phyloP scores from a whole-genome alignment of 2,113 vertebrate genomes.

The Caracal caracal region DNA sequence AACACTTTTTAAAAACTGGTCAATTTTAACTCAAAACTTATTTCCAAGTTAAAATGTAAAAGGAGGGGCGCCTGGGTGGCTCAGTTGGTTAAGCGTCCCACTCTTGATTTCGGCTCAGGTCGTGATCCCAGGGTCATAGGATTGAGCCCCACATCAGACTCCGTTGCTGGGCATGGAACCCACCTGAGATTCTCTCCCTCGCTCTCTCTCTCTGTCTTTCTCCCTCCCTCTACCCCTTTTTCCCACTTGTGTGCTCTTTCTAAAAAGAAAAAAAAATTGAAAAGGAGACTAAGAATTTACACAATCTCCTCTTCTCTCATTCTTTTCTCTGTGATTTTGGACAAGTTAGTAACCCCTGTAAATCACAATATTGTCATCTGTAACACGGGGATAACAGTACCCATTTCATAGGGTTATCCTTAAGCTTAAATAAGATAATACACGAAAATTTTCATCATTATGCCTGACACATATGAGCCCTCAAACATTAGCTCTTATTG shows the following conservation, averaged over 20 bases:
- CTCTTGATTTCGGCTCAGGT: no score
- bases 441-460: background rate
- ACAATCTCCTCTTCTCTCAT: background rate
- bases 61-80: background rate
- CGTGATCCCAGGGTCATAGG: no score
- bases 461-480: background rate
- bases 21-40: conserved; percentile 40
- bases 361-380: background rate
- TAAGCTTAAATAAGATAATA: background rate
- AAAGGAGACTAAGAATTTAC: background rate
- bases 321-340: background rate
- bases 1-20: background rate
- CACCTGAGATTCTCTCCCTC: no score
- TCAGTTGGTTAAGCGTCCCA: no score
- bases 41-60: conserved; percentile 15
- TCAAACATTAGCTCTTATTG: background rate
- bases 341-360: background rate
- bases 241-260: no score
- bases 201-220: no score
- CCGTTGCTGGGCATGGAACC: no score
- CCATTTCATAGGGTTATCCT: background rate
- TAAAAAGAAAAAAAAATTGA: background rate
- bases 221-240: no score
- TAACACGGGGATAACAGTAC: background rate
- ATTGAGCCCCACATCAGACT: no score